Evolutionary conservation across 2,797 vertebrate genomes (phyloP), one percentile per base, ranked within the genome.

Genomic region (Sebastes matsubarae): DNA sequence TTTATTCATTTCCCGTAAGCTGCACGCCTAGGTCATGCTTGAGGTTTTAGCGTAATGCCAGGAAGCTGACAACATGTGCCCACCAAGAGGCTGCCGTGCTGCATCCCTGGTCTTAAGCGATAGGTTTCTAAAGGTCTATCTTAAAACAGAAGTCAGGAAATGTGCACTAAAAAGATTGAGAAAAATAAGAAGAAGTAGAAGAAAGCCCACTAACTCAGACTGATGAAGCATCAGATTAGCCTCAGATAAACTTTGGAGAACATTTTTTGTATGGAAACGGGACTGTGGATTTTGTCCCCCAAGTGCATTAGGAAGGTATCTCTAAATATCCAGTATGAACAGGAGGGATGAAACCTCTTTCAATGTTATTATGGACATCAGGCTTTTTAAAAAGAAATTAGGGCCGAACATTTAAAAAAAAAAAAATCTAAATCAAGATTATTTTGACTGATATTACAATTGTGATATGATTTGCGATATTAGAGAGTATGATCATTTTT

Each of bases 1-100:
- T 88, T 92, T 75, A 80, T 88, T 87, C 88, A 91, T 81, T 95
- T 95, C 94, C 93, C 68, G 93, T 94, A 94, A 95, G 75, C 80
- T 75, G 72, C 72, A 68, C 29, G 60, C 67, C 58, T 78, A 52
- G 80, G 88, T 86, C 88, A 79, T 83, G 79, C 82, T 84, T 77
- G 72, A 80, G 85, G 88, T 92, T 88, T n/a, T 76, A 84, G 88
- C 2, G 82, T 75, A 88, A 84, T 91, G 84, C 87, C 80, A 89
- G 84, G 89, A 86, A 90, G 82, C 77, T 77, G 81, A 77, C 79
- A 82, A 59, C 75, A 84, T 77, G 77, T 71, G 75, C 73, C 75
- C 82, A 84, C 60, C 68, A 18, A 84, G 38, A 81, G 5, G 57
- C 54, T 59, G 32, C 38, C 25, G 52, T 46, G 22, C 38, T 64